phyloP scores from a whole-genome alignment of 2,113 vertebrate genomes.

The Raja brachyura region DNA sequence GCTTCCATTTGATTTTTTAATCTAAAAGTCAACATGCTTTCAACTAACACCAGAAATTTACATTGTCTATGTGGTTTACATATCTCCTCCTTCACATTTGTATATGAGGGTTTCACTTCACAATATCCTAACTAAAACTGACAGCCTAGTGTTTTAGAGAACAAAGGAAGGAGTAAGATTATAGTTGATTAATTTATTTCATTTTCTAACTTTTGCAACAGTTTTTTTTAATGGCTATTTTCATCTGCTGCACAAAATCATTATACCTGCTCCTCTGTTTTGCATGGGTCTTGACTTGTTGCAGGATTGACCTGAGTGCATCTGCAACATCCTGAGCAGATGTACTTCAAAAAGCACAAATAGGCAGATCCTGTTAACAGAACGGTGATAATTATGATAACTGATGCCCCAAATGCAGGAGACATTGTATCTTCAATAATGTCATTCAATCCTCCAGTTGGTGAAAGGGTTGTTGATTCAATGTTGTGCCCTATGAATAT shows the following conservation, averaged over 20 bases:
- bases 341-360: constrained; percentile 62
- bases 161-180: not conserved
- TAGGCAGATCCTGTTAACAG: constrained; percentile 51
- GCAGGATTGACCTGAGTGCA: constrained; percentile 52
- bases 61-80: not conserved
- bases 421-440: constrained; percentile 47
- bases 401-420: constrained; percentile 52
- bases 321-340: constrained; percentile 60
- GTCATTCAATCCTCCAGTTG: constrained; percentile 46
- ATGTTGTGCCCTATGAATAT: constrained; percentile 42
- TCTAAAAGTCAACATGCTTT: not conserved
- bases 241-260: not conserved
- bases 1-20: not conserved
- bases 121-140: not conserved
- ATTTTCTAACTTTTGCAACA: not conserved
- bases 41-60: not conserved
- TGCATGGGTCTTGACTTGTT: constrained; percentile 46
- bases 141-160: not conserved
- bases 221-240: not conserved
- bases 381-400: constrained; percentile 54
- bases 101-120: not conserved
- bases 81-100: not conserved
- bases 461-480: constrained; percentile 38
- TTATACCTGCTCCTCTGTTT: constrained; percentile 59
- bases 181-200: not conserved